A percentile compares a stretch with the other conserved stretches of the same genome.
These are phyloP conservation scores for Xenops minutus DNA, from an alignment of 2,797 vertebrate genomes.

Conservation along the genomic window DNA sequence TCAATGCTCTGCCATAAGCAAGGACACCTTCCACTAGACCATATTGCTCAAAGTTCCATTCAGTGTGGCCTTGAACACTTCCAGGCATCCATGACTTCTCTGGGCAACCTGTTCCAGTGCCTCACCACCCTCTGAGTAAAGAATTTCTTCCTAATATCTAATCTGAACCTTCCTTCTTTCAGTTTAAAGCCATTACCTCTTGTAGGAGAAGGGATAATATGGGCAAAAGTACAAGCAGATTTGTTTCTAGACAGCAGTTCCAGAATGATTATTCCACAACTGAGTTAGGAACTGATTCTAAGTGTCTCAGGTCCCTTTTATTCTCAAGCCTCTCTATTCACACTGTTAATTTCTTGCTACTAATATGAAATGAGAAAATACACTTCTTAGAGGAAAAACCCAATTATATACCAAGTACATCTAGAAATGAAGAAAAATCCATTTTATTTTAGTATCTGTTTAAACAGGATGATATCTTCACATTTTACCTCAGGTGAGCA, in stretches of 20 bases:
- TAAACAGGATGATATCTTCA: neutral
- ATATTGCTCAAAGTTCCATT: neutral
- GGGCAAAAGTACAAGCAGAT: neutral
- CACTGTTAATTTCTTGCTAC: neutral
- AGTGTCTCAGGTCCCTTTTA: neutral
- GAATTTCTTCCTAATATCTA: neutral
- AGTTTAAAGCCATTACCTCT: neutral
- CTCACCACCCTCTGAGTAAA: neutral
- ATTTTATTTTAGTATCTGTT: neutral
- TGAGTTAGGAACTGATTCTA: neutral
- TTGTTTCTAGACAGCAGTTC: neutral
- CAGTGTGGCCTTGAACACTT: neutral
- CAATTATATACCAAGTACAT: neutral
- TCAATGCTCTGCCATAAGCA: neutral
- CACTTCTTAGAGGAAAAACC: neutral
- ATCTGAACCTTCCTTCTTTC: neutral
- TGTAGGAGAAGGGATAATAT: neutral
- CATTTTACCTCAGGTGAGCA: neutral
- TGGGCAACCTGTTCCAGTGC: neutral
- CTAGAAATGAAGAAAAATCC: neutral
- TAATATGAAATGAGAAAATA: neutral
- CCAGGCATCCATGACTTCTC: neutral
- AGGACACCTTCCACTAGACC: neutral
- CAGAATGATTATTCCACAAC: neutral
- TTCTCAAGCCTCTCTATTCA: neutral